Evolutionary conservation across 2,888 invertebrate species (phyloP).

Genomic region (Protodeltote pygarga): DNA sequence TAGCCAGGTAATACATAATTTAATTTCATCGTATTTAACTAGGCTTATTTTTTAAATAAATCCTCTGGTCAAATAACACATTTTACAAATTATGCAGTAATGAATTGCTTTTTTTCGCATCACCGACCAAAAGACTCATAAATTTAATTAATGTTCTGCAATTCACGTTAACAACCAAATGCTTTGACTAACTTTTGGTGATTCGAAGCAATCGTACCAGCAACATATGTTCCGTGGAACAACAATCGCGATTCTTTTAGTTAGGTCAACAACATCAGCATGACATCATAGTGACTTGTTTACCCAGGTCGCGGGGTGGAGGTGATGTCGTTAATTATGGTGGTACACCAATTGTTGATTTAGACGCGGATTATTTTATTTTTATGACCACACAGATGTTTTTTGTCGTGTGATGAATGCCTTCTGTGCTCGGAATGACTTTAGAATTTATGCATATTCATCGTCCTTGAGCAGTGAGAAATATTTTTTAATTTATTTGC

Average conservation of each 20-base stretch:
- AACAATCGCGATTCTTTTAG: conserved; percentile 47
- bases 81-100: background rate
- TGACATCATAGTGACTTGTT: conserved; percentile 81
- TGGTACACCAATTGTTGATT: conserved; percentile 64
- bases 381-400: conserved; percentile 33
- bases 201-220: conserved; percentile 8
- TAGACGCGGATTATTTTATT: conserved; percentile 53
- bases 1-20: conserved; percentile 73
- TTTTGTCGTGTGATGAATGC: conserved; percentile 20
- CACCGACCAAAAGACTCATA: background rate
- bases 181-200: conserved; percentile 19
- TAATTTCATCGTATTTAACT: conserved; percentile 1
- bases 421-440: conserved; percentile 14
- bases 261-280: conserved; percentile 80
- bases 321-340: conserved; percentile 72
- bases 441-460: conserved; percentile 9
- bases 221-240: conserved; percentile 45
- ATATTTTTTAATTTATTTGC: conserved; percentile 4
- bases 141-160: conserved; percentile 4
- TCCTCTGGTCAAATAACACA: conserved; percentile 10
- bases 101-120: background rate
- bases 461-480: conserved; percentile 11
- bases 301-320: conserved; percentile 72
- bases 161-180: conserved; percentile 23
- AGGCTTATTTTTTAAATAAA: conserved; percentile 9